These are phyloP conservation scores for Thyatira batis DNA, from an alignment of 2,888 invertebrate species.

Conservation along the genomic window DNA sequence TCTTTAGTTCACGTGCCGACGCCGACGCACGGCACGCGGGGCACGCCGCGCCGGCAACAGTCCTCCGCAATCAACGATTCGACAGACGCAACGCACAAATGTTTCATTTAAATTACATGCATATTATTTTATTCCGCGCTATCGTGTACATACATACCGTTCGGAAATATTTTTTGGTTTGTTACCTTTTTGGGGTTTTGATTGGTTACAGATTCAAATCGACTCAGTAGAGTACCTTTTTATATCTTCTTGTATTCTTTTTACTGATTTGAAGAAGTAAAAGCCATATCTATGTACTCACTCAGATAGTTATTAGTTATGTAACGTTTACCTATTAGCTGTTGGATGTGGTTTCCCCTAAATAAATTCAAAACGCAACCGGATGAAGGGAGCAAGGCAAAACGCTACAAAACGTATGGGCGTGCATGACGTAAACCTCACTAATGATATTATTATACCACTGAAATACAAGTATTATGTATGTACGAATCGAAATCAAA, in stretches of 20 bases:
- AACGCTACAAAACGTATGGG: conserved; percentile 76
- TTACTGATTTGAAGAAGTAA: not conserved
- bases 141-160: conserved; percentile 16
- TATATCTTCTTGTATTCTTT: not conserved
- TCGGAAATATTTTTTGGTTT: conserved; percentile 6
- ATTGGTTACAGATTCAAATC: not conserved
- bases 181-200: not conserved
- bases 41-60: conserved; percentile 28
- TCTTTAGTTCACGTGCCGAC: conserved; percentile 59
- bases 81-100: conserved; percentile 46
- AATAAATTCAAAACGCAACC: conserved; percentile 39
- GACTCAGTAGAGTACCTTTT: not conserved
- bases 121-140: conserved; percentile 25
- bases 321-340: conserved; percentile 6
- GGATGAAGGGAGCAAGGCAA: conserved; percentile 55
- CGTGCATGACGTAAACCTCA: conserved; percentile 53
- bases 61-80: conserved; percentile 66
- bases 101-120: conserved; percentile 50
- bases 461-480: conserved; percentile 29
- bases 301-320: not conserved
- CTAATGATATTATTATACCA: conserved; percentile 68
- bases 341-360: conserved; percentile 32
- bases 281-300: not conserved
- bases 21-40: conserved; percentile 14
- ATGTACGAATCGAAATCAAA: conserved; percentile 13